These are phyloP conservation scores for Hippocampus kuda DNA, from an alignment of 2,797 vertebrate genomes.

Conservation along the genomic window DNA sequence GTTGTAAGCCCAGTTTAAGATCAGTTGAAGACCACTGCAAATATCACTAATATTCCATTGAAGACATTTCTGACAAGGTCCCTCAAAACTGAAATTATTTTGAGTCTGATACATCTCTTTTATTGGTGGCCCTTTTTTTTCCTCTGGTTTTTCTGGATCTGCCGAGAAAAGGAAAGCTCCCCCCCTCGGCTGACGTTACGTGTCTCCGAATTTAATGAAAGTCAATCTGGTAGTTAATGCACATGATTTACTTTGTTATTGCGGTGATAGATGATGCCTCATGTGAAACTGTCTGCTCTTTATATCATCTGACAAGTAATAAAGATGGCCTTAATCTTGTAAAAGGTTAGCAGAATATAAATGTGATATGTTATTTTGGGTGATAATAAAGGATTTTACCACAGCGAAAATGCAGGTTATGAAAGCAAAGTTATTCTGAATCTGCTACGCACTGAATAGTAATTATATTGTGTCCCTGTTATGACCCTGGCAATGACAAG, in stretches of 20 bases:
- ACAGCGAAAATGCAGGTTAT: conserved; percentile 16
- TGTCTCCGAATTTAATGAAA: conserved; percentile 1
- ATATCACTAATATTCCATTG: not conserved
- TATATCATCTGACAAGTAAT: not conserved
- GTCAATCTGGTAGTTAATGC: not conserved
- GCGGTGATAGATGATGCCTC: not conserved
- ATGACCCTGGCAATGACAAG: conserved; percentile 22
- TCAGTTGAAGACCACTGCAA: too few species aligned
- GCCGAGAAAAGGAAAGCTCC: not conserved
- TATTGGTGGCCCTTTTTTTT: not conserved
- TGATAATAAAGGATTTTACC: conserved; percentile 5
- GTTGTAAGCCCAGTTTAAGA: too few species aligned
- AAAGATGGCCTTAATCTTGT: not conserved
- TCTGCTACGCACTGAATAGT: conserved; percentile 24
- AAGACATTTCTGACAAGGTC: not conserved
- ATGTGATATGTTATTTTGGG: conserved; percentile 5
- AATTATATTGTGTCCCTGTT: conserved; percentile 28
- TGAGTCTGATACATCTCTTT: not conserved
- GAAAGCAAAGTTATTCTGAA: not conserved
- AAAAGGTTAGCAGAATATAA: not conserved
- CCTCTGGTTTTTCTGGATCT: not conserved
- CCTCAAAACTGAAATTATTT: not conserved
- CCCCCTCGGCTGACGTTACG: not conserved
- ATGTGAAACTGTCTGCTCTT: not conserved
- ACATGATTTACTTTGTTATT: conserved; percentile 1